phyloP scores from a whole-genome alignment of 2,113 vertebrate genomes.

The Silurus meridionalis region DNA sequence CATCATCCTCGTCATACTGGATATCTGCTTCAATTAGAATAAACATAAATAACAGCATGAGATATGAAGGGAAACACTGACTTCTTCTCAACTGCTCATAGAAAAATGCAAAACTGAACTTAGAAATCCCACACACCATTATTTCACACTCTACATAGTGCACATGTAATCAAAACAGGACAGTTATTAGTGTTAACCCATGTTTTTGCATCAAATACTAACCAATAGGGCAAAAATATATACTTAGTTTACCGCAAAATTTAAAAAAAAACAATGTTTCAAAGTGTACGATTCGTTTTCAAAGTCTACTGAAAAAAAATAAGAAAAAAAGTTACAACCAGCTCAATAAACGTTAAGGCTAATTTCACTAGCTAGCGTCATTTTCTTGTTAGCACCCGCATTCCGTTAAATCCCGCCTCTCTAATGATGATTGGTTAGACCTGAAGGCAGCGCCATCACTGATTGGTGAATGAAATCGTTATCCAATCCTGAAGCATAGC shows the following conservation, averaged over 20 bases:
- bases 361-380: neutral
- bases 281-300: neutral
- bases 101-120: neutral
- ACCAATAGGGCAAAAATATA: neutral
- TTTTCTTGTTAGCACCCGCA: neutral
- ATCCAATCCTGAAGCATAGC: neutral
- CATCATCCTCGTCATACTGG: conserved; percentile 97
- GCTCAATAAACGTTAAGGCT: neutral
- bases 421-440: neutral
- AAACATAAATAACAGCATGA: neutral
- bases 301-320: neutral
- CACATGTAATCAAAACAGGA: neutral
- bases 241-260: neutral
- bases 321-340: neutral
- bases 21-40: conserved; percentile 76
- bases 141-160: neutral
- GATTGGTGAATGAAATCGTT: neutral
- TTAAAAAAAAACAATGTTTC: neutral
- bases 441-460: neutral
- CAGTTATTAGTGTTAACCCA: neutral
- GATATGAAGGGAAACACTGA: neutral
- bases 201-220: neutral
- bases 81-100: neutral
- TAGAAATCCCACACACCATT: neutral
- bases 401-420: neutral